Evolutionary conservation across 2,888 invertebrate genomes (phyloP).

Genomic region (Didymodactylos carnosus): DNA sequence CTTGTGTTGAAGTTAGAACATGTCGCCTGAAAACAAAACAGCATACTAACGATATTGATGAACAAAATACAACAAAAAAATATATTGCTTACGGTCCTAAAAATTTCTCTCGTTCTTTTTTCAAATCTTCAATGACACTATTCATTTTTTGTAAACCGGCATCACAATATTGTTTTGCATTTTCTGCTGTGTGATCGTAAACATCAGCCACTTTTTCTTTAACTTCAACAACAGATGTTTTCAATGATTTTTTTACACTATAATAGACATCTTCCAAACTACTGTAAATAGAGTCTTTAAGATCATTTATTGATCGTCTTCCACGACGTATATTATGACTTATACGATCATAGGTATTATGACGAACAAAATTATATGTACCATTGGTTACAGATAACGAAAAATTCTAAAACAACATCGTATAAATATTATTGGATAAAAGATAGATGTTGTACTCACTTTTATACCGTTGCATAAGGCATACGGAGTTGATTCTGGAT

Average conservation of each 20-base stretch:
- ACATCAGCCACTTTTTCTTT: background rate
- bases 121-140: background rate
- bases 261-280: background rate
- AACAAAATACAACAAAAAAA: no score
- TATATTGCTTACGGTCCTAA: no score
- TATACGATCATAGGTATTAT: background rate
- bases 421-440: no score
- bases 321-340: background rate
- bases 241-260: background rate
- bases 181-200: background rate
- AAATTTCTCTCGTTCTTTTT: background rate
- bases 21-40: no score
- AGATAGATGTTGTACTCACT: no score
- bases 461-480: no score
- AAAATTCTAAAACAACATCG: no score
- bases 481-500: background rate
- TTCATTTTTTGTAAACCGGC: background rate
- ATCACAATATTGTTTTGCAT: background rate
- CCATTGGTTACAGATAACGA: background rate
- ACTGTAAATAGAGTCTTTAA: background rate
- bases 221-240: background rate
- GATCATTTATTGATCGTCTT: background rate
- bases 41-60: no score
- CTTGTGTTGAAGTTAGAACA: background rate
- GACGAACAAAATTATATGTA: background rate